Conservation (phyloP, 2,888 invertebrate genomes). For the Macrophya alboannulata region DNA sequence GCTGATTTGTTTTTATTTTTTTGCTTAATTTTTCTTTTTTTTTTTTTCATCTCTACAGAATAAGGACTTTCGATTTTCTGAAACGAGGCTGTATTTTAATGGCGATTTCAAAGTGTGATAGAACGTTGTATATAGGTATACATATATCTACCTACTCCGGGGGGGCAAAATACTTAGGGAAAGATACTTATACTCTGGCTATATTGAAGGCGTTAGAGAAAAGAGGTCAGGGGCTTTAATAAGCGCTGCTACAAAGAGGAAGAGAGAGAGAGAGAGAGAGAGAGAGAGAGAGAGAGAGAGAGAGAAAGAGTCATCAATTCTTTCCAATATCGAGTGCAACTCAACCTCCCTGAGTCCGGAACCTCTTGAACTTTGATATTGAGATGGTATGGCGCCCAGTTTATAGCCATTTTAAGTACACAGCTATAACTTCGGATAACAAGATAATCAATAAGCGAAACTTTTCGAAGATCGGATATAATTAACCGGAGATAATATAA, state of each 20-base stretch:
- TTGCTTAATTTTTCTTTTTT: not conserved
- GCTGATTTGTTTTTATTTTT: no score
- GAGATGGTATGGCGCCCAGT: slow-evolving; percentile 5
- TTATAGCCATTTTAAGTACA: not conserved
- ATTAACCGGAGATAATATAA: not conserved
- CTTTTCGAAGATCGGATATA: not conserved
- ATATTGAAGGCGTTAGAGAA: slow-evolving; percentile 1
- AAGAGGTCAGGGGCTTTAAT: slow-evolving; percentile 41
- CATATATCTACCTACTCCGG: not conserved
- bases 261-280: not conserved
- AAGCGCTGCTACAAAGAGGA: not conserved
- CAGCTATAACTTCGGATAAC: not conserved
- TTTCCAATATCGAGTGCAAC: slow-evolving; percentile 42
- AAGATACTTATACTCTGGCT: not conserved
- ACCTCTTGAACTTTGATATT: slow-evolving; percentile 25
- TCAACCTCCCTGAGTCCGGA: not conserved
- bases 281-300: not conserved
- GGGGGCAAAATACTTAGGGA: not conserved
- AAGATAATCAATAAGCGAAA: not conserved
- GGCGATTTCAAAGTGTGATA: not conserved
- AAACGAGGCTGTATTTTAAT: not conserved
- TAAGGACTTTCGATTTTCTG: not conserved
- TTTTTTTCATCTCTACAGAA: not conserved
- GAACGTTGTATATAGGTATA: no score
- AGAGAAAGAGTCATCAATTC: slow-evolving; percentile 33